Conservation (phyloP, 2,113 vertebrate genomes). For the Nibea albiflora region DNA sequence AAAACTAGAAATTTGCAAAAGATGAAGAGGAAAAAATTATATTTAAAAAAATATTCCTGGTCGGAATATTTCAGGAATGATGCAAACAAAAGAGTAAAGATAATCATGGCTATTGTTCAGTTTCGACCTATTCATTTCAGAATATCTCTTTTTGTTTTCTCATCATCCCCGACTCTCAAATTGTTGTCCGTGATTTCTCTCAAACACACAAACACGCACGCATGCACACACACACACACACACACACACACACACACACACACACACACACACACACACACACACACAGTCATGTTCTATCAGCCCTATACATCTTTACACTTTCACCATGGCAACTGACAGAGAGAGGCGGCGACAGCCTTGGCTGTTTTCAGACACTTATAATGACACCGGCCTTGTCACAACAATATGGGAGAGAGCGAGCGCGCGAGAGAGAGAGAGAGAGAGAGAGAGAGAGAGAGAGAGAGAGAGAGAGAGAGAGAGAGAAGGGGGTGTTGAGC, state of each 20-base stretch:
- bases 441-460: neutral
- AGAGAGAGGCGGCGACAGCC: constrained; percentile 42
- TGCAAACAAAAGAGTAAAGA: neutral
- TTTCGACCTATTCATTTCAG: neutral
- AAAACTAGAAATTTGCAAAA: neutral
- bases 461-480: neutral
- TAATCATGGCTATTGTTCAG: neutral
- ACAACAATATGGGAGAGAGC: constrained; percentile 28
- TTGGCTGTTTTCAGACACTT: constrained; percentile 61
- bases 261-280: constrained; percentile 6
- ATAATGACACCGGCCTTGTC: constrained; percentile 65
- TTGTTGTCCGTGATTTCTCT: neutral
- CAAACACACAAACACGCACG: constrained; percentile 25
- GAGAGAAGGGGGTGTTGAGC: neutral
- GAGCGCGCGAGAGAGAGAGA: neutral
- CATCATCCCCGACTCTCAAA: neutral
- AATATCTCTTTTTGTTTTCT: neutral
- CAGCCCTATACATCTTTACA: constrained; percentile 53
- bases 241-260: constrained; percentile 23
- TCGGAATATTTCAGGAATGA: constrained; percentile 9
- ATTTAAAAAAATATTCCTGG: no score
- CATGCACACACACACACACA: constrained; percentile 28
- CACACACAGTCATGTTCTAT: constrained; percentile 37
- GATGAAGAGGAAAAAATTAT: no score
- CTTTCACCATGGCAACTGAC: constrained; percentile 79